A percentile compares a stretch with the other conserved stretches of the same genome.
Conservation (phyloP, 2,888 invertebrate species). For the Dryocosmus kuriphilus region DNA sequence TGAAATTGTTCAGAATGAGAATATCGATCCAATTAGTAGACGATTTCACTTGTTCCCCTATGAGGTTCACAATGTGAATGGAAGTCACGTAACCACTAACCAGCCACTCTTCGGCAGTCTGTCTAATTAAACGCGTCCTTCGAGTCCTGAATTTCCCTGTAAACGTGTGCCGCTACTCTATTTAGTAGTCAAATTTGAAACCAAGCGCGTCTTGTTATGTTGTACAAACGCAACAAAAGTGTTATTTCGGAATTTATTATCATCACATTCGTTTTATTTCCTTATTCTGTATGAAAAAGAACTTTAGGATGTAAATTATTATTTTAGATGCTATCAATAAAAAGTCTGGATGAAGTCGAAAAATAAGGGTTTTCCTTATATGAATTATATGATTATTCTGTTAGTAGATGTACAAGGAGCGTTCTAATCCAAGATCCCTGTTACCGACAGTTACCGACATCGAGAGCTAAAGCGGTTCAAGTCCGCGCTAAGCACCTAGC, state of each 20-base stretch:
- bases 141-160: constrained; percentile 5
- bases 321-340: no score
- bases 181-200: background rate
- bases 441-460: no score
- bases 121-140: constrained; percentile 20
- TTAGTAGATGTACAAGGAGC: no score
- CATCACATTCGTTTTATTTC: background rate
- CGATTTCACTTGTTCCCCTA: constrained; percentile 8
- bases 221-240: background rate
- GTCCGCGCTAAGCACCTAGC: no score
- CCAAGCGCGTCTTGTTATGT: background rate
- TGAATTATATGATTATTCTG: no score
- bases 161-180: background rate
- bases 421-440: no score
- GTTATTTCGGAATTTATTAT: background rate
- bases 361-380: no score
- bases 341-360: no score
- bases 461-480: no score
- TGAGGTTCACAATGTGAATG: background rate
- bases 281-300: no score
- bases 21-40: constrained; percentile 21
- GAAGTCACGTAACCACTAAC: constrained; percentile 13
- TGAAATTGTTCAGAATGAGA: background rate
- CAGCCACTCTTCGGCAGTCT: background rate
- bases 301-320: no score